phyloP scores from a whole-genome alignment of 2,797 vertebrate species.

The Yasuhikotakia modesta region DNA sequence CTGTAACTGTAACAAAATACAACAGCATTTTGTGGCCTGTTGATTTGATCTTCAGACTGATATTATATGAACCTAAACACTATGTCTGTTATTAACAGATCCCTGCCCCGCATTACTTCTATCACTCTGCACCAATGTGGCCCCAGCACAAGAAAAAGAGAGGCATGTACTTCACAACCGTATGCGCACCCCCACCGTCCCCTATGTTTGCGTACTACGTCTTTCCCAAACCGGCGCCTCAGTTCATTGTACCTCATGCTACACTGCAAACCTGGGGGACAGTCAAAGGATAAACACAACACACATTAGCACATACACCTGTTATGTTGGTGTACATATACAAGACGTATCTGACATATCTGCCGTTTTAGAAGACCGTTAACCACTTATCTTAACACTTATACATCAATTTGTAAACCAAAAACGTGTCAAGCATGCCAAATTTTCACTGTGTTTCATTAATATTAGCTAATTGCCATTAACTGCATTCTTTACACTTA shows the following conservation, averaged over 20 bases:
- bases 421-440: not conserved
- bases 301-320: not conserved
- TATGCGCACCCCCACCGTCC: slow-evolving; percentile 67
- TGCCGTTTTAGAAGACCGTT: not conserved
- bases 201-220: slow-evolving; percentile 77
- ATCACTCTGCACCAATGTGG: slow-evolving; percentile 74
- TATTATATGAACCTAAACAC: not conserved
- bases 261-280: slow-evolving; percentile 71
- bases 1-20: not conserved
- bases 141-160: slow-evolving; percentile 71
- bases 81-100: slow-evolving; percentile 58
- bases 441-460: not conserved
- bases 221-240: slow-evolving; percentile 70
- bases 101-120: slow-evolving; percentile 72
- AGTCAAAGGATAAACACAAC: slow-evolving; percentile 60
- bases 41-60: not conserved
- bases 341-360: not conserved
- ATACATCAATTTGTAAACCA: not conserved
- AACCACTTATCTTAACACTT: not conserved
- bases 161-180: slow-evolving; percentile 71
- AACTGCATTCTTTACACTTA: not conserved
- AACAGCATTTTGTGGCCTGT: not conserved
- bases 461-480: not conserved
- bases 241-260: slow-evolving; percentile 78
- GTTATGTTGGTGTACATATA: not conserved